phyloP scores from a whole-genome alignment of 1,140 invertebrate species.

The Neodiprion virginianus region DNA sequence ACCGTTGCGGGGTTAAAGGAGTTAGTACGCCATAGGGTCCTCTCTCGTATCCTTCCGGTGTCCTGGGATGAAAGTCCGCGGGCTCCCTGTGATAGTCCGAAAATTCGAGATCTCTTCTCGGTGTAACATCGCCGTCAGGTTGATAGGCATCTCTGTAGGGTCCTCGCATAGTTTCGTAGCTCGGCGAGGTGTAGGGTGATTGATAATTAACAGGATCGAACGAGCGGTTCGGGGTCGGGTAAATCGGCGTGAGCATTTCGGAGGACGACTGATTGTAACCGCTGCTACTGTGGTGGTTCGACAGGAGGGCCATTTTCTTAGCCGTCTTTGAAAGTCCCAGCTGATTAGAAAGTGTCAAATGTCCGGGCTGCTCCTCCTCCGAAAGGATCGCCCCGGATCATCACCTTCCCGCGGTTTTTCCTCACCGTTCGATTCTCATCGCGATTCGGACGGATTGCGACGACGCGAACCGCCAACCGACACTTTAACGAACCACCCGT shows the following conservation, averaged over 20 bases:
- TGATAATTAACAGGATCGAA: slow-evolving; percentile 49
- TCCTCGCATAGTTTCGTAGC: slow-evolving; percentile 41
- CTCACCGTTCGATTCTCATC: too few species aligned
- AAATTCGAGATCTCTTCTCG: slow-evolving; percentile 37
- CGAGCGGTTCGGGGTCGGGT: slow-evolving; percentile 33
- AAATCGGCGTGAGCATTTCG: slow-evolving; percentile 44
- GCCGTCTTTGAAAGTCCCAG: not conserved
- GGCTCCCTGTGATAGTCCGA: slow-evolving; percentile 34
- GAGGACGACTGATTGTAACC: slow-evolving; percentile 41
- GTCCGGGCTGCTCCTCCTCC: slow-evolving; percentile 1
- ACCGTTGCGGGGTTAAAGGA: slow-evolving; percentile 54
- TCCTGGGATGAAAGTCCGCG: slow-evolving; percentile 43
- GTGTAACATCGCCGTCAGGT: slow-evolving; percentile 43
- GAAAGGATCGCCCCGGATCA: not conserved
- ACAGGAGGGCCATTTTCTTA: slow-evolving; percentile 49
- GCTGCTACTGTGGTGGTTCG: slow-evolving; percentile 46
- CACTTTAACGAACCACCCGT: too few species aligned
- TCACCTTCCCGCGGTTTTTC: not conserved
- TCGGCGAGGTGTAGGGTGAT: slow-evolving; percentile 55
- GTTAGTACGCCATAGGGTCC: slow-evolving; percentile 47
- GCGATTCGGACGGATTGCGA: too few species aligned
- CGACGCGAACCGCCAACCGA: too few species aligned
- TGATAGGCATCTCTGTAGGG: slow-evolving; percentile 40
- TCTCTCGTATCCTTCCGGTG: slow-evolving; percentile 49
- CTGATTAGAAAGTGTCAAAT: not conserved